Evolutionary conservation across 2,113 vertebrate genomes (phyloP), one percentile per base, ranked within the genome.

Genomic region (Apteryx owenii): DNA sequence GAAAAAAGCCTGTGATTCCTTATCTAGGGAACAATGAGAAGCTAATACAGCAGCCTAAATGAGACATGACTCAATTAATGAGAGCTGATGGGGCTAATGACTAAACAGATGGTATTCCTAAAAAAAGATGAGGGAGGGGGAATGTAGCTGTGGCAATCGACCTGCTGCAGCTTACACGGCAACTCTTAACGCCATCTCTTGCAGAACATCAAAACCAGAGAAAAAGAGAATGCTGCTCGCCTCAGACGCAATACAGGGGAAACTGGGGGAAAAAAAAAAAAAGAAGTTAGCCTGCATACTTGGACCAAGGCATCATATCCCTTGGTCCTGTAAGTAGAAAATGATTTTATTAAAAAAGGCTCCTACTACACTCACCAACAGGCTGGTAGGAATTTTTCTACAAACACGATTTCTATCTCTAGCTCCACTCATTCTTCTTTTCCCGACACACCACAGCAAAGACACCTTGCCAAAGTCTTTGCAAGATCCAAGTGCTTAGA

Each of bases 31-130:
- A 97, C 94, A 97, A 95, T 95, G 96, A 96, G 93, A 79, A 90
- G 81, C 93, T 95, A 97, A 96, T 97, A 82, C 87, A 94, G 85
- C 87, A 92, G 95, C 94, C 91, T 94, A 96, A 98, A 97, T 97
- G 96, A 97, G 97, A 96, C 97, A 97, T 96, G 92, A 95, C 92
- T 97, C 96, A 95, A 93, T 96, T 98, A 97, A 98, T 97, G 96
- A 97, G 96, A 96, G 95, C 94, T 95, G 97, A 97, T 96, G 95
- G 94, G 97, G 97, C 92, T 97, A 97, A 98, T 97, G 97, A 96
- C 96, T 97, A 97, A 98, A 97, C 97, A 98, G 97, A 98, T 97
- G 97, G 96, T 95, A 92, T 95, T 96, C 92, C 95, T 96, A 95
- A 96, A 97, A 97, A 97, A 97, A 92, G 94, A 88, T 1, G 5